These are phyloP conservation scores for Rhabdomys dilectus DNA, from an alignment of 2,113 vertebrate genomes.

Conservation along the genomic window DNA sequence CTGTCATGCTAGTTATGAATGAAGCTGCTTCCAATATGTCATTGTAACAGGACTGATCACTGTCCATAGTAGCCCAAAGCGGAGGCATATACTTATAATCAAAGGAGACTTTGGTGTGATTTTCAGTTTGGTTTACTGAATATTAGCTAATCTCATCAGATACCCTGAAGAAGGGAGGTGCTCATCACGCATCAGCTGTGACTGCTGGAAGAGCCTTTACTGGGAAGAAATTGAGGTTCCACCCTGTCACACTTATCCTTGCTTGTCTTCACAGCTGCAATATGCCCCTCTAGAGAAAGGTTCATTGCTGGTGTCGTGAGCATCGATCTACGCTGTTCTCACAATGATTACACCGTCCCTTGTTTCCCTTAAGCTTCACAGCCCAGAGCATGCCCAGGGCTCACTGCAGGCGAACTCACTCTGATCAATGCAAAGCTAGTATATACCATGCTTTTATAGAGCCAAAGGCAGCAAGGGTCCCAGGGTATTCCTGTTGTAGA, in stretches of 20 bases:
- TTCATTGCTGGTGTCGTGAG: slow-evolving; percentile 52
- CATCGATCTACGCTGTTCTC: slow-evolving; percentile 61
- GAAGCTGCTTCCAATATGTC: not conserved
- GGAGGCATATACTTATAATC: slow-evolving; percentile 14
- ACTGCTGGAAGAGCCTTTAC: slow-evolving; percentile 52
- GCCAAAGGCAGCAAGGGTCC: slow-evolving; percentile 50
- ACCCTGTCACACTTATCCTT: slow-evolving; percentile 59
- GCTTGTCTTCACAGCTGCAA: slow-evolving; percentile 73
- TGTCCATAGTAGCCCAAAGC: not conserved
- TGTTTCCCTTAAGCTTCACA: slow-evolving; percentile 29
- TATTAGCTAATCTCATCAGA: slow-evolving; percentile 21
- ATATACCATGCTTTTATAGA: slow-evolving; percentile 11
- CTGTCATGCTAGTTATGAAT: not conserved
- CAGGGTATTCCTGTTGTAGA: not conserved
- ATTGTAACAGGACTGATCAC: not conserved
- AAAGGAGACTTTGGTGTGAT: not conserved
- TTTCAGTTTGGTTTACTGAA: slow-evolving; percentile 5
- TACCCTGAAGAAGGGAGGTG: slow-evolving; percentile 5
- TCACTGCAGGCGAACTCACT: slow-evolving; percentile 55
- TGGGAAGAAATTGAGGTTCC: slow-evolving; percentile 73
- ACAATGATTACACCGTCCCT: slow-evolving; percentile 57
- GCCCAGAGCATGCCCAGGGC: slow-evolving; percentile 59
- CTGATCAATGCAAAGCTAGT: slow-evolving; percentile 60
- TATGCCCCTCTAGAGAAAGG: slow-evolving; percentile 65
- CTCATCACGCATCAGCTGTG: slow-evolving; percentile 52